Evolutionary conservation across 2,888 invertebrate species (phyloP), one percentile per base, ranked within the genome.

Genomic region (Mactromeris polynyma): DNA sequence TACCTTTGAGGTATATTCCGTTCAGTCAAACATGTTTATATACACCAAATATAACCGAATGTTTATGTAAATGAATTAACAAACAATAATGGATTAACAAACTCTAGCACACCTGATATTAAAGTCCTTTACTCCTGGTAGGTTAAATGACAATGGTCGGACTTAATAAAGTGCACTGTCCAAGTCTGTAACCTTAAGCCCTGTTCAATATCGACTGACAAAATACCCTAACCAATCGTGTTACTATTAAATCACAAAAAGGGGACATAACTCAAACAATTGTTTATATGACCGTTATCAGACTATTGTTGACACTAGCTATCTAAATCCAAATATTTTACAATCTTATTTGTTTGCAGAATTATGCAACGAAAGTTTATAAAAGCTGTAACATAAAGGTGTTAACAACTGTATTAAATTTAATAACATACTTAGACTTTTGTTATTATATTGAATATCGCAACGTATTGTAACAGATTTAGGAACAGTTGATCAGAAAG

Each of bases 351-450:
- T 73, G 73, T 73, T 73, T 73, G 26, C 73, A 33, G 17, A 36
- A 31, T 73, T 73, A 36, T 33, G 19, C 26, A 73, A 73, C 2
- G 14, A 33, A 31, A 33, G 26, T 64, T 21, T 64, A 64, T 64
- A 64, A 64, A 64, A 64, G 58, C 26, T 64, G 26, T 64, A 26
- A 26, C 26, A 21, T 26, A 26, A 79, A 40, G 82, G 38, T 82
- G 64, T 82, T 64, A 82, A 82, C 81, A 81, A 64, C 42, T 26
- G 69, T 64, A 82, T 69, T 69, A 64, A 82, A 82, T 82, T 82
- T 69, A 64, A 82, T 64, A 82, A 82, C 79, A 42, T 79, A 79
- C 26, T 38, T 40, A 40, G 33, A 73, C 73, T 33, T 73, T 64
- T 73, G 36, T 73, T 73, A 17, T 33, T 36, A 73, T 33, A 36